These are phyloP conservation scores for Idris sp. DNA, from an alignment of 1,140 invertebrate species.

Conservation along the genomic window DNA sequence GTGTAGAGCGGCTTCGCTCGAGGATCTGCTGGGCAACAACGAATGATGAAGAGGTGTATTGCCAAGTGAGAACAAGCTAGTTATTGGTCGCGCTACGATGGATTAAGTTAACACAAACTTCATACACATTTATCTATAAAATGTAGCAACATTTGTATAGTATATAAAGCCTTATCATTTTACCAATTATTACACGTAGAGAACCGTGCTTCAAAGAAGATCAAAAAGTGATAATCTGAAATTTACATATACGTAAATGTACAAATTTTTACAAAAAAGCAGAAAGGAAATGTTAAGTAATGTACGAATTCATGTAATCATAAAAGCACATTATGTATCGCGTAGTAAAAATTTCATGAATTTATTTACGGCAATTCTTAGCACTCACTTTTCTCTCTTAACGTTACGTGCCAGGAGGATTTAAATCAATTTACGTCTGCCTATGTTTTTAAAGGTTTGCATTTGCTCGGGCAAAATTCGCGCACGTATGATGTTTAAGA, in stretches of 20 bases:
- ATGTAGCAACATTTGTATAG: constrained; percentile 52
- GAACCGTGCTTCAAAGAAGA: too few species aligned
- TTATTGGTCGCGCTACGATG: constrained; percentile 64
- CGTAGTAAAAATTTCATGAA: constrained; percentile 1
- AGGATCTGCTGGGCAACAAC: constrained; percentile 53
- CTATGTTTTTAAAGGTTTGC: constrained; percentile 31
- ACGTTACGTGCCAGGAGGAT: constrained; percentile 21
- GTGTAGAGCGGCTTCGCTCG: constrained; percentile 50
- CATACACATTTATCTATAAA: constrained; percentile 55
- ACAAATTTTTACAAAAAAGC: too few species aligned
- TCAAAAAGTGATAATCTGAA: too few species aligned
- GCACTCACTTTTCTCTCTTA: constrained; percentile 5
- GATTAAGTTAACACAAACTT: constrained; percentile 46
- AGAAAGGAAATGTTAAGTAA: background rate
- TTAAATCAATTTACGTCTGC: constrained; percentile 39
- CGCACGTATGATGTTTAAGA: constrained; percentile 52
- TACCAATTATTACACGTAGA: too few species aligned
- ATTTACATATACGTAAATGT: too few species aligned
- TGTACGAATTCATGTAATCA: background rate
- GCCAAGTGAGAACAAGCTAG: constrained; percentile 66
- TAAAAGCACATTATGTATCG: background rate
- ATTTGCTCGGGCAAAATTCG: constrained; percentile 14
- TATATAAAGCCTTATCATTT: too few species aligned
- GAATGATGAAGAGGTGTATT: constrained; percentile 63
- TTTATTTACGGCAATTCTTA: constrained; percentile 6